Evolutionary conservation across 2,797 vertebrate genomes (phyloP), one percentile per base, ranked within the genome.

Genomic region (Diplodus puntazzo): DNA sequence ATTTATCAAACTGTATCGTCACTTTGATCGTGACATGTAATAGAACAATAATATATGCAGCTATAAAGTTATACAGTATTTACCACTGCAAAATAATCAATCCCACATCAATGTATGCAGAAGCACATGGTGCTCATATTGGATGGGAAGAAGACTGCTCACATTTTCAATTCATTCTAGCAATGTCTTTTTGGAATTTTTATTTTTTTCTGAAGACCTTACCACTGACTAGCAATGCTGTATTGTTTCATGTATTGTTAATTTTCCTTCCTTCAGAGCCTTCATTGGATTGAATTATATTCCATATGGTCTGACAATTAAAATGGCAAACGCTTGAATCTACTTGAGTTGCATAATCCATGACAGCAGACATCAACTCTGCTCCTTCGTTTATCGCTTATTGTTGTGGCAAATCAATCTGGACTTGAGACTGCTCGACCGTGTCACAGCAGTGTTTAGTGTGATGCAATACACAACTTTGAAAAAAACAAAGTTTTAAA

Each of bases 381-480:
- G 25, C 14, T 61, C 25, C 25, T 45, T 60, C 11, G 57, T 39
- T 25, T 49, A 25, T 52, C 23, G 54, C 39, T 30, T 30, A 21
- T 48, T 76, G 23, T 23, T 49, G 11, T 55, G 42, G 53, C 30
- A 23, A 58, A 71, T 62, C 17, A 57, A 18, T 27, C 30, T 63
- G 30, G 12, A 39, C 17, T 55, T 63, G 4, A 63, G 62, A 48
- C 13, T 62, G 48, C 11, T 20, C 14, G 10, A 53, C 16, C 16
- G 46, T 54, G 57, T 46, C 23, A 23, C 42, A 48, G 20, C 23
- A 3, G 20, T 10, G 50, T 46, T 46, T 49, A 8, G 3, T 73
- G 23, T 25, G 50, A 61, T 46, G 11, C 53, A 49, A 49, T n/a
- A 9, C 21, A 11, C 25, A 54, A 13, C 16, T 64, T 9, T 30